Conservation (phyloP, 2,113 vertebrate species). For the Bubo bubo region DNA sequence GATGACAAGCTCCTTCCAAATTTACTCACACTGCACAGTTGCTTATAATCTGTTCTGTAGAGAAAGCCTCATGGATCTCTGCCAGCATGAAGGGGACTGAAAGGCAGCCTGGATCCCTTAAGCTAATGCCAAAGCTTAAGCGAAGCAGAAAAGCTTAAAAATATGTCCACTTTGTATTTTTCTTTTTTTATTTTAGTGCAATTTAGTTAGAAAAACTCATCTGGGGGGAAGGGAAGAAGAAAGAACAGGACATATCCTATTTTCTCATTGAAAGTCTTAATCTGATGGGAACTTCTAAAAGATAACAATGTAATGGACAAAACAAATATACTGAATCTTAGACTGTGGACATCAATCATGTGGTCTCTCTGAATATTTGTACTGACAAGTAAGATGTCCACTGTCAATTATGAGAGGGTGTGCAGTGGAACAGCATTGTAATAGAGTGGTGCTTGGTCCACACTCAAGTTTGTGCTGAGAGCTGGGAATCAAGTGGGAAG, state of each 20-base stretch:
- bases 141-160: neutral
- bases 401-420: neutral
- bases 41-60: neutral
- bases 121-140: neutral
- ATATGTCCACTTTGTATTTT: neutral
- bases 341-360: conserved; percentile 9
- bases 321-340: conserved; percentile 6
- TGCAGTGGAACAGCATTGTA: neutral
- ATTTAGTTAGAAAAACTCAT: neutral
- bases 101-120: neutral
- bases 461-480: neutral
- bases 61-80: neutral
- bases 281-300: neutral
- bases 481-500: neutral
- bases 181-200: neutral
- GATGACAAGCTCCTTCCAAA: neutral
- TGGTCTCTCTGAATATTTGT: conserved; percentile 45
- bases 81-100: neutral
- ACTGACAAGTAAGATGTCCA: conserved; percentile 23
- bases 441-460: neutral
- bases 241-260: neutral
- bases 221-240: neutral
- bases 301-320: neutral
- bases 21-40: neutral
- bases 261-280: neutral